These are phyloP conservation scores for Crioceris asparagi DNA, from an alignment of 2,888 invertebrate species.

Conservation along the genomic window DNA sequence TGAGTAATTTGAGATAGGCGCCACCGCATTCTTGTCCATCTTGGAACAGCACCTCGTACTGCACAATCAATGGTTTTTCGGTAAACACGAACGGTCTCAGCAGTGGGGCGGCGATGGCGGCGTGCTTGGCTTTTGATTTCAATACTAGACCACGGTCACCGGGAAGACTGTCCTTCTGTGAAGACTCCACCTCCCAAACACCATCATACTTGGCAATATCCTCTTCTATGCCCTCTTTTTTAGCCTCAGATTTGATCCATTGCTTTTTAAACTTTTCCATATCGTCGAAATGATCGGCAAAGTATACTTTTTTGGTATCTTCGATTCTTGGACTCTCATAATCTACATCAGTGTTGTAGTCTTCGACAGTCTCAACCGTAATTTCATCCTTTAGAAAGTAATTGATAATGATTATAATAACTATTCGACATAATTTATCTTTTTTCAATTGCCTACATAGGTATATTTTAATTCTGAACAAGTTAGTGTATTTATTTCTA, in stretches of 20 bases:
- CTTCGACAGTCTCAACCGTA: conserved; percentile 29
- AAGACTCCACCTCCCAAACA: conserved; percentile 63
- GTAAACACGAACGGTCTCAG: conserved; percentile 72
- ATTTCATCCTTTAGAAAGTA: conserved; percentile 24
- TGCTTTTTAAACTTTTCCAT: conserved; percentile 55
- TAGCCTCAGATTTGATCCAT: conserved; percentile 85
- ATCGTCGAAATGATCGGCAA: conserved; percentile 84
- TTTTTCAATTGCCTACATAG: too few species aligned
- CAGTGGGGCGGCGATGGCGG: conserved; percentile 77
- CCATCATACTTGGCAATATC: conserved; percentile 94
- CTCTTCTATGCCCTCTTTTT: conserved; percentile 58
- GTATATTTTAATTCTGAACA: too few species aligned
- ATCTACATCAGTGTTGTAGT: conserved; percentile 36
- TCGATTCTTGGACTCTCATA: conserved; percentile 62
- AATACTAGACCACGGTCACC: conserved; percentile 82
- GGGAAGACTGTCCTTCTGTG: conserved; percentile 59
- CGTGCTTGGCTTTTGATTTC: conserved; percentile 92
- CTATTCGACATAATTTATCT: too few species aligned
- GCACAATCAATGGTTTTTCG: conserved; percentile 75
- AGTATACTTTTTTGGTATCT: conserved; percentile 52
- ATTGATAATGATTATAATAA: not conserved
- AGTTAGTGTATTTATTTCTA: too few species aligned
- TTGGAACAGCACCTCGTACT: conserved; percentile 83
- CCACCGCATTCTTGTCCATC: conserved; percentile 99
- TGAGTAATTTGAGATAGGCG: conserved; percentile 89